Evolutionary conservation across 2,888 invertebrate species (phyloP).

Genomic region (Lordiphosa andalusiaca): DNA sequence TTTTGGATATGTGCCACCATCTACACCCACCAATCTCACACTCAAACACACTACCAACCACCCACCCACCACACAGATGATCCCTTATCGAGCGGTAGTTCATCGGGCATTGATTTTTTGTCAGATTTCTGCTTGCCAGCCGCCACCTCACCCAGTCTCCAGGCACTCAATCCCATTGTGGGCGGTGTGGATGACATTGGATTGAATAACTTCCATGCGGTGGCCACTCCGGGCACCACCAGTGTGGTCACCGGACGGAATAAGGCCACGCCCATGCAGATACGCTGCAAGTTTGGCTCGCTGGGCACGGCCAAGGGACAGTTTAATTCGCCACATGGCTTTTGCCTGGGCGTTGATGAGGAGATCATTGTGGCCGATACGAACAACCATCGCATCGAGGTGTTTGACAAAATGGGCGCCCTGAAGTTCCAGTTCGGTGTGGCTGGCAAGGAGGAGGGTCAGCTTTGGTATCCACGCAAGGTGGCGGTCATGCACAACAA

Average conservation of each 20-base stretch:
- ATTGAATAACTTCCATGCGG: conserved; percentile 79
- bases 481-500: conserved; percentile 94
- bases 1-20: too few relatives aligned
- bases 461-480: conserved; percentile 98
- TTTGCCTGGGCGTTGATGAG: conserved; percentile 96
- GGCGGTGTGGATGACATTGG: conserved; percentile 80
- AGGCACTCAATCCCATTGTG: conserved; percentile 79
- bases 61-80: conserved; percentile 71
- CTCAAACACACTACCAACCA: conserved; percentile 4
- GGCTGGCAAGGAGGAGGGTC: conserved; percentile 97
- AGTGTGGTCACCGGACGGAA: conserved; percentile 83
- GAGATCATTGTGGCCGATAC: conserved; percentile 98
- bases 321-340: conserved; percentile 98
- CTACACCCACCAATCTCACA: conserved; percentile 1
- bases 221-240: conserved; percentile 78
- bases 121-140: conserved; percentile 83
- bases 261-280: conserved; percentile 92
- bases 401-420: conserved; percentile 96
- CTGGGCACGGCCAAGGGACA: conserved; percentile 95
- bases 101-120: conserved; percentile 83
- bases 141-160: conserved; percentile 83
- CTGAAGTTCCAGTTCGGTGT: conserved; percentile 97
- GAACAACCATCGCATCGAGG: conserved; percentile 97
- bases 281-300: conserved; percentile 95
- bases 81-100: conserved; percentile 83